A percentile compares a stretch with the other conserved stretches of the same genome.
These are phyloP conservation scores for Scolopax mira DNA, from an alignment of 2,113 vertebrate species.

Conservation along the genomic window DNA sequence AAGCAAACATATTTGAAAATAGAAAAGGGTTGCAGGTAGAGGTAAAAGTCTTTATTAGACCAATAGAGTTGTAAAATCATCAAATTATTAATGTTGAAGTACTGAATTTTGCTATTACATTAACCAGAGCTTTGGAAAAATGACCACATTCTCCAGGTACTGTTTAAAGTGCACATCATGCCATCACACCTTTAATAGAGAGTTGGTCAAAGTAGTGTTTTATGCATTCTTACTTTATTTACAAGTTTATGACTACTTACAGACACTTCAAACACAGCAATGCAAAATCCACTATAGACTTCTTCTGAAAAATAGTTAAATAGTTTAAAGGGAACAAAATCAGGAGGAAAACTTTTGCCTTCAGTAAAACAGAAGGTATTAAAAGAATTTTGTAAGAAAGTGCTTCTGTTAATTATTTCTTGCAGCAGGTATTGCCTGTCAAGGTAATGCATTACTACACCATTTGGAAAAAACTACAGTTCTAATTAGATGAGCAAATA, in stretches of 20 bases:
- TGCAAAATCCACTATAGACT: neutral
- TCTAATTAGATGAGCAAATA: conserved; percentile 84
- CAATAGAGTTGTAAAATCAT: neutral
- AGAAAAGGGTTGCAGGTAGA: neutral
- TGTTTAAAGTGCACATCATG: neutral
- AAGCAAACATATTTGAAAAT: neutral
- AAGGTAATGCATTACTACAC: conserved; percentile 66
- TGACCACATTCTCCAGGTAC: neutral
- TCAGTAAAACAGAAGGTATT: neutral
- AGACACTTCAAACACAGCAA: neutral
- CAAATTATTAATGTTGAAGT: neutral
- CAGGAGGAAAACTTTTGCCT: conserved; percentile 6
- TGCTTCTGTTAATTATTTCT: conserved; percentile 66
- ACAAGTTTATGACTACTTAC: conserved; percentile 5
- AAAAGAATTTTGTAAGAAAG: conserved; percentile 45
- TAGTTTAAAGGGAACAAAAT: conserved; percentile 11
- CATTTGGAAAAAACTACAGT: conserved; percentile 73
- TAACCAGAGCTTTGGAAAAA: neutral
- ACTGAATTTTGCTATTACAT: neutral
- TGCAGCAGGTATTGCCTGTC: conserved; percentile 63
- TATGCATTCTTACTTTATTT: conserved; percentile 13
- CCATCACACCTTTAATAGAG: neutral
- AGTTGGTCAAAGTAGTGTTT: conserved; percentile 19
- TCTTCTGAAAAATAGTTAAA: neutral
- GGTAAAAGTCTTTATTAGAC: neutral